Evolutionary conservation across 2,888 invertebrate genomes (phyloP).

Genomic region (Altica lythri): DNA sequence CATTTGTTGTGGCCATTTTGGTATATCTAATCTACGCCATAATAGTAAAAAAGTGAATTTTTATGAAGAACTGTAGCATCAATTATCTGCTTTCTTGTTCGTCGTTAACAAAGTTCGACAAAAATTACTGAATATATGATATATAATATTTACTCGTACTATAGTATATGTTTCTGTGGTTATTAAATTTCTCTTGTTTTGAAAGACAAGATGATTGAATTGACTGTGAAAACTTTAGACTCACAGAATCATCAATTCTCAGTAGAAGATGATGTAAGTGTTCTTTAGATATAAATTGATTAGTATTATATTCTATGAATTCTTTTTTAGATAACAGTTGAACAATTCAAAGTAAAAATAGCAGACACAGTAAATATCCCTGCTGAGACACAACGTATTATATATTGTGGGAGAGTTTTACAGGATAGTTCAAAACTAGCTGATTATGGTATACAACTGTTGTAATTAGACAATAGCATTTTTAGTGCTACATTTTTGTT

Average conservation of each 20-base stretch:
- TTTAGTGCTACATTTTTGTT: slow-evolving; percentile 11
- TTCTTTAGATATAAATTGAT: slow-evolving; percentile 75
- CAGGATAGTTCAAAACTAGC: slow-evolving; percentile 84
- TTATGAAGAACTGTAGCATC: slow-evolving; percentile 11
- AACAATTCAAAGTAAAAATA: slow-evolving; percentile 80
- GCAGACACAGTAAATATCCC: slow-evolving; percentile 78
- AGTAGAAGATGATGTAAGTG: slow-evolving; percentile 84
- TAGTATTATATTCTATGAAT: no score
- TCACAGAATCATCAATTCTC: slow-evolving; percentile 82
- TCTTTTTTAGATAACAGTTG: slow-evolving; percentile 75
- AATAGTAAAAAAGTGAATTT: slow-evolving; percentile 13
- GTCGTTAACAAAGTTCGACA: not conserved
- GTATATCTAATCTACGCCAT: slow-evolving; percentile 25
- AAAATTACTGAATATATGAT: not conserved
- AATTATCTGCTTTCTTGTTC: not conserved
- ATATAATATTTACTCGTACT: not conserved
- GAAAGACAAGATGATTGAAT: slow-evolving; percentile 68
- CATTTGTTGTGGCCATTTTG: slow-evolving; percentile 32
- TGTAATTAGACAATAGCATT: slow-evolving; percentile 6
- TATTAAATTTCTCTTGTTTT: slow-evolving; percentile 18
- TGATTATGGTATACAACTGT: slow-evolving; percentile 74
- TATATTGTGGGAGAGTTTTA: slow-evolving; percentile 92
- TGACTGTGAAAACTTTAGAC: slow-evolving; percentile 89
- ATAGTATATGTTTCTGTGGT: slow-evolving; percentile 10
- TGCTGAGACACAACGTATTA: slow-evolving; percentile 83